phyloP scores from a whole-genome alignment of 2,113 vertebrate genomes.

The Chaetodon auriga region DNA sequence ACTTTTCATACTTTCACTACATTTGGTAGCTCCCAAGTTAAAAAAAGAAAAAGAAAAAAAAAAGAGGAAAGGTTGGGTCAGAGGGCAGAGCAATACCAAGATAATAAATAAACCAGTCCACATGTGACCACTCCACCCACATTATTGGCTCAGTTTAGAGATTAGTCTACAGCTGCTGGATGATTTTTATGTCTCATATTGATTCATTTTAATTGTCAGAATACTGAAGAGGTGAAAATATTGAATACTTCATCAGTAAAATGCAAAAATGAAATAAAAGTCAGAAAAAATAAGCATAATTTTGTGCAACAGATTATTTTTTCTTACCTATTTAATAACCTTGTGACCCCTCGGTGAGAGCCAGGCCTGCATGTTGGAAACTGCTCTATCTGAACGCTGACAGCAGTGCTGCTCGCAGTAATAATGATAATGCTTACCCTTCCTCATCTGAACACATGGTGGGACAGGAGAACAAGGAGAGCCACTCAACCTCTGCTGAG shows the following conservation, averaged over 20 bases:
- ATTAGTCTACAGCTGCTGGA: not conserved
- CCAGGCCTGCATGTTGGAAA: not conserved
- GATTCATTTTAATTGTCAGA: not conserved
- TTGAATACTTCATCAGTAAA: not conserved
- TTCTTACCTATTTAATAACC: not conserved
- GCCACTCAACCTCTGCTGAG: not conserved
- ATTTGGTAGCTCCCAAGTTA: no score
- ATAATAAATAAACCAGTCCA: no score
- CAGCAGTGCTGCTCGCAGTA: not conserved
- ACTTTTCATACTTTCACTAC: no score
- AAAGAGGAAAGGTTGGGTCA: no score
- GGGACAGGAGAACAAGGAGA: slow-evolving; percentile 43
- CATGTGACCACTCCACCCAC: no score
- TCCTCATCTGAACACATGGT: slow-evolving; percentile 49
- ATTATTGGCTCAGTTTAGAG: not conserved
- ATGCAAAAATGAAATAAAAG: not conserved
- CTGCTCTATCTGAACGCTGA: not conserved
- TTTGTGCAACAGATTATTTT: not conserved
- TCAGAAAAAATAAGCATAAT: not conserved
- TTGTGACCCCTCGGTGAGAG: not conserved
- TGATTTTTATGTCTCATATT: not conserved
- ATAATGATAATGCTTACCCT: not conserved
- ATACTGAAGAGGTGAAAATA: not conserved
- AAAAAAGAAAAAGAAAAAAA: no score
- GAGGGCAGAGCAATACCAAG: no score